Evolutionary conservation across 2,888 invertebrate species (phyloP), one percentile per base, ranked within the genome.

Genomic region (Junonia oenone): DNA sequence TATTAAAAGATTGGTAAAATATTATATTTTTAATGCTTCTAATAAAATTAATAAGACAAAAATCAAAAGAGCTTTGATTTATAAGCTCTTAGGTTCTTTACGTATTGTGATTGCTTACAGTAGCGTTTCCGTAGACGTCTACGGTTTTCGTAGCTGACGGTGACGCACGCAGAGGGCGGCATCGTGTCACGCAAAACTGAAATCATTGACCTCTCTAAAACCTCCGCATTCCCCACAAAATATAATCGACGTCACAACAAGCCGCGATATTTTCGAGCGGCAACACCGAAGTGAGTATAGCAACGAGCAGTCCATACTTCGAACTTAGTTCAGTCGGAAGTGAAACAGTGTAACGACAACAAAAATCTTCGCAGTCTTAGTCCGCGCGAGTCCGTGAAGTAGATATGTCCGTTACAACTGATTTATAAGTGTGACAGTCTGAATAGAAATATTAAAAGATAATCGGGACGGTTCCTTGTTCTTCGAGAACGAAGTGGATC

Each of bases 91-190:
- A n/a, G n/a, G n/a, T n/a, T n/a, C n/a, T 26, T 27, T 26, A 19
- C 14, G 11, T 43, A 11, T 51, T 9, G 31, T 31, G 13, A 33
- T 31, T 43, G 15, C 26, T 13, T 26, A 43, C 43, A 43, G 13
- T 26, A 43, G 81, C 76, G 59, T 56, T 58, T 65, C 60, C 79
- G 83, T 82, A 82, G 83, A 75, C 74, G 76, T 74, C 87, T 87
- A 87, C 86, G 83, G 79, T 74, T 68, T 76, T 75, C 81, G 84
- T 81, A 83, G 84, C 80, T 71, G 65, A 62, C 73, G 71, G 68
- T 80, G 83, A 78, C 84, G 83, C 83, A 84, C 77, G 76, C 74
- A 71, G 66, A 71, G 77, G 76, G 76, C 77, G 78, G 72, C 81
- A 82, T 78, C 78, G 83, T 78, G 75, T 76, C 73, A 74, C 78